Evolutionary conservation across 1,140 invertebrate genomes (phyloP).

Genomic region (Aphelinus certus): DNA sequence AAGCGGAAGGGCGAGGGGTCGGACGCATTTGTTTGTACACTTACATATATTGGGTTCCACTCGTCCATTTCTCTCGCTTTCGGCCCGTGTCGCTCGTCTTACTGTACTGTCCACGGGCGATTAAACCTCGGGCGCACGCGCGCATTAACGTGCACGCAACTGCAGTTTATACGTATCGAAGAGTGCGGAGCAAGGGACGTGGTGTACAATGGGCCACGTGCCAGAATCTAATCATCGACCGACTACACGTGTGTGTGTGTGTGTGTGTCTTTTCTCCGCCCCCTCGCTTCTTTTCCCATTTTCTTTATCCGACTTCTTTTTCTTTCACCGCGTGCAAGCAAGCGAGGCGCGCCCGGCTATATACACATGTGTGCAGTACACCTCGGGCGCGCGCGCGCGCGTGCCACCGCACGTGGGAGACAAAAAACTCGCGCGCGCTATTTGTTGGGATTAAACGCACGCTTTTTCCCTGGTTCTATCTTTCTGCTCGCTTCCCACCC

Average conservation of each 20-base stretch:
- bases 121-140: constrained; percentile 34
- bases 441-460: too few relatives aligned
- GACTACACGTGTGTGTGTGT: constrained; percentile 32
- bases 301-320: too few relatives aligned
- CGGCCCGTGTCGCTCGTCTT: constrained; percentile 25
- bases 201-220: constrained; percentile 51
- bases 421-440: too few relatives aligned
- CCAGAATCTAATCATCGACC: constrained; percentile 55
- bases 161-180: background rate
- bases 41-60: constrained; percentile 25
- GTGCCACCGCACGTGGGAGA: too few relatives aligned
- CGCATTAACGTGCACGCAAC: constrained; percentile 33
- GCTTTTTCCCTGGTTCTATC: too few relatives aligned
- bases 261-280: constrained; percentile 31
- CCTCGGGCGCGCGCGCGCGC: too few relatives aligned
- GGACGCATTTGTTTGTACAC: too few relatives aligned
- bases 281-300: constrained; percentile 29
- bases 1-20: background rate
- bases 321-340: too few relatives aligned
- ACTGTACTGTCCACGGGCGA: constrained; percentile 34
- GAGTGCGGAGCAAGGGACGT: constrained; percentile 42
- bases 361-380: too few relatives aligned
- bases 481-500: too few relatives aligned
- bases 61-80: background rate
- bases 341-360: too few relatives aligned